Percentiles rank a stretch among this genome's conserved stretches.
Conservation (phyloP, 1,140 invertebrate genomes). For the Anastatus disparis region DNA sequence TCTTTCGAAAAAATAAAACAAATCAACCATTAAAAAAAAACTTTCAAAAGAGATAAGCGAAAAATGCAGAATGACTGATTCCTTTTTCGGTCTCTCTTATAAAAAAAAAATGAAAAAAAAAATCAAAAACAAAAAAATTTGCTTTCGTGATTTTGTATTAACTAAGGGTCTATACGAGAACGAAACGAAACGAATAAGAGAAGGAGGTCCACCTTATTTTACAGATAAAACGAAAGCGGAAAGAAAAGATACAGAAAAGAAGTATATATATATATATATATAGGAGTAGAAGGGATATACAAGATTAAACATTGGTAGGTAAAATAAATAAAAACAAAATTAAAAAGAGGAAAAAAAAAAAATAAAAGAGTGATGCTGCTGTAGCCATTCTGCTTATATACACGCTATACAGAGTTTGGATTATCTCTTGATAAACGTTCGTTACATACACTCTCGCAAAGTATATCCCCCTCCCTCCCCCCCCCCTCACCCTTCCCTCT, state of each 20-base stretch:
- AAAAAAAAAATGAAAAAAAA: constrained; percentile 15
- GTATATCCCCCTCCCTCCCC: no score
- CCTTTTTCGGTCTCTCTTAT: not conserved
- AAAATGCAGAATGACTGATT: constrained; percentile 36
- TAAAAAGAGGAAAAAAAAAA: constrained; percentile 2
- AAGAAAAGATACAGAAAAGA: not conserved
- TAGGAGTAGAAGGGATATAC: not conserved
- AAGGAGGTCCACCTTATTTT: not conserved
- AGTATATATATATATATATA: not conserved
- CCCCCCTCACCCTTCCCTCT: no score
- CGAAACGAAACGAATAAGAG: not conserved
- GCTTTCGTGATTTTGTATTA: constrained; percentile 32
- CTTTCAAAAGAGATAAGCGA: constrained; percentile 6
- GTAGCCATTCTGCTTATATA: constrained; percentile 17
- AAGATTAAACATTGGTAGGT: constrained; percentile 21
- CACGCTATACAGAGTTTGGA: constrained; percentile 40
- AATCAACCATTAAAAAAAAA: no score
- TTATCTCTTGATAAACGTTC: constrained; percentile 44
- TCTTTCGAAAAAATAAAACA: no score
- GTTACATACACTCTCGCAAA: constrained; percentile 42
- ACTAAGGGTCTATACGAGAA: not conserved
- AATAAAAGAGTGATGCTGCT: constrained; percentile 1
- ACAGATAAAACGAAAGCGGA: constrained; percentile 32
- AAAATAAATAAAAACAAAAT: constrained; percentile 19
- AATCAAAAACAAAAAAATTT: constrained; percentile 32